Percentiles rank a stretch among this genome's conserved stretches.
Conservation (phyloP, 2,113 vertebrate genomes). For the Melanerpes formicivorus region DNA sequence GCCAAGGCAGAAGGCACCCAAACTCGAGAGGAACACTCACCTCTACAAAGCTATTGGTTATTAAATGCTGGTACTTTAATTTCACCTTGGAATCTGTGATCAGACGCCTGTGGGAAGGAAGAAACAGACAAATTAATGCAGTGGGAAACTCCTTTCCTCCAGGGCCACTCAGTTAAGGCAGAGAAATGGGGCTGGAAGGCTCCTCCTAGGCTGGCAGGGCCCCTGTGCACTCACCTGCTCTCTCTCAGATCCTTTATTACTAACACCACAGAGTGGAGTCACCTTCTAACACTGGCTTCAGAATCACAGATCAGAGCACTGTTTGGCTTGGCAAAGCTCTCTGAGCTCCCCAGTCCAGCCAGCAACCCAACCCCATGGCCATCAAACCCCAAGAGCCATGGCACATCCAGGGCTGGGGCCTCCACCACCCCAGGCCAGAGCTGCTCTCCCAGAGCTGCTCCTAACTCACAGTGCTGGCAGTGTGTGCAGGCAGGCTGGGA, state of each 20-base stretch:
- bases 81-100: conserved; percentile 99
- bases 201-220: background rate
- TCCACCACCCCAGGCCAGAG: too few species aligned
- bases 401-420: too few species aligned
- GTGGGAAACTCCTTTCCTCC: background rate
- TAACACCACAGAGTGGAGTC: background rate
- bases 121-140: conserved; percentile 51
- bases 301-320: background rate
- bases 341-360: too few species aligned
- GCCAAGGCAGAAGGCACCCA: background rate
- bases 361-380: too few species aligned
- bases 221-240: background rate
- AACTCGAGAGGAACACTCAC: conserved; percentile 78
- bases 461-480: background rate
- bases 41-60: conserved; percentile 99
- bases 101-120: conserved; percentile 86
- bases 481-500: background rate
- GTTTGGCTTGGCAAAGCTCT: too few species aligned
- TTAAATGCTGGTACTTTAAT: conserved; percentile 99
- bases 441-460: too few species aligned
- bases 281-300: background rate
- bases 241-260: background rate
- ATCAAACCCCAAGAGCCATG: too few species aligned
- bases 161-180: background rate
- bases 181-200: background rate